phyloP scores from a whole-genome alignment of 2,888 invertebrate species.

The Dicyrtomina minuta region DNA sequence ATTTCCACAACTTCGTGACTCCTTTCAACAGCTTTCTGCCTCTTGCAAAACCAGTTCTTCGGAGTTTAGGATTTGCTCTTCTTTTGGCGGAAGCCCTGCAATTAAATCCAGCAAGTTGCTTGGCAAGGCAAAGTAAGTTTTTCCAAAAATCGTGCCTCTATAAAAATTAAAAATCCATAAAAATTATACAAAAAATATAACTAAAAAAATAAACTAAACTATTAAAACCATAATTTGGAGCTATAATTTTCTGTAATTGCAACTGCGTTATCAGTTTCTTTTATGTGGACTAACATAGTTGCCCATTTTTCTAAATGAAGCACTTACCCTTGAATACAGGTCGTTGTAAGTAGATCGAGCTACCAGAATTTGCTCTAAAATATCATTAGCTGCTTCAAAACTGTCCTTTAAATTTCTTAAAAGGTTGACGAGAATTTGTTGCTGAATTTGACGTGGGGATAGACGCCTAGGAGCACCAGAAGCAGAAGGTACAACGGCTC shows the following conservation, averaged over 20 bases:
- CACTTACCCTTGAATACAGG: not conserved
- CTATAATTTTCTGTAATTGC: not conserved
- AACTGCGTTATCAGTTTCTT: too few species aligned
- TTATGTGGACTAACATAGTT: too few species aligned
- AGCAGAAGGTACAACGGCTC: too few species aligned
- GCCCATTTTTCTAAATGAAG: too few species aligned
- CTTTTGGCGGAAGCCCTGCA: not conserved
- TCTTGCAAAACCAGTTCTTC: not conserved
- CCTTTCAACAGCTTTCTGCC: not conserved
- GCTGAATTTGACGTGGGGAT: too few species aligned
- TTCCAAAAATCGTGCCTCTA: conserved; percentile 6
- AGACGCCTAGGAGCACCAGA: too few species aligned
- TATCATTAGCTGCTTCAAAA: not conserved
- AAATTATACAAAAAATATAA: too few species aligned
- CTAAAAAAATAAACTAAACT: not conserved
- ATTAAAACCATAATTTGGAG: not conserved
- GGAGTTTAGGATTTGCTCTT: not conserved
- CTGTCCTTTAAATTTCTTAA: not conserved
- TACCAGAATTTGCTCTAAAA: not conserved
- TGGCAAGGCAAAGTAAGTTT: not conserved
- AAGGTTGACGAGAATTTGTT: too few species aligned
- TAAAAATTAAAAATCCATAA: not conserved
- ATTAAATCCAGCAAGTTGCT: not conserved
- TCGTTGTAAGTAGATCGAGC: not conserved
- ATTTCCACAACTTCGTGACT: not conserved